Conservation (phyloP, 2,888 invertebrate genomes). For the Tipula vernalis region DNA sequence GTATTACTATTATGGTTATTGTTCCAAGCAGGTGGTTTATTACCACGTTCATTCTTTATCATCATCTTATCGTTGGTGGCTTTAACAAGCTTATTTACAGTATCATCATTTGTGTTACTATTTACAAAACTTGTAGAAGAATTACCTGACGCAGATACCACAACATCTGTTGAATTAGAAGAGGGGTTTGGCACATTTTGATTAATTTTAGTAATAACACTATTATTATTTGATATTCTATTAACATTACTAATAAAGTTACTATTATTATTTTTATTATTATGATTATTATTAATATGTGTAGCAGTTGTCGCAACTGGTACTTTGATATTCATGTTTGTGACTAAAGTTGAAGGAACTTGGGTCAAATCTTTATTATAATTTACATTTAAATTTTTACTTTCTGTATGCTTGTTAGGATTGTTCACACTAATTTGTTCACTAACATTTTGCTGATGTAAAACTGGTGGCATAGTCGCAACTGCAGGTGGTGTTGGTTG, state of each 20-base stretch:
- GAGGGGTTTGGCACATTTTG: constrained; percentile 21
- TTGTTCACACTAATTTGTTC: background rate
- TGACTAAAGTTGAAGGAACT: constrained; percentile 9
- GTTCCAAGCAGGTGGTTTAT: constrained; percentile 11
- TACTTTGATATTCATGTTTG: constrained; percentile 6
- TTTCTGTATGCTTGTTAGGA: background rate
- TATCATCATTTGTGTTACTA: constrained; percentile 13
- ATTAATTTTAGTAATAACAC: constrained; percentile 15
- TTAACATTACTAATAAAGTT: constrained; percentile 9
- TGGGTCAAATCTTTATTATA: constrained; percentile 6
- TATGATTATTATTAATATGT: background rate
- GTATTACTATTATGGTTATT: constrained; percentile 4
- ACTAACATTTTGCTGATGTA: constrained; percentile 1
- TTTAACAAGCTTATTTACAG: constrained; percentile 12
- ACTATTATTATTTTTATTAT: constrained; percentile 4
- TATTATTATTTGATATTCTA: constrained; percentile 10
- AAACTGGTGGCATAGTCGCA: background rate
- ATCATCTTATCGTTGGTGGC: constrained; percentile 13
- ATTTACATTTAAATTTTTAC: background rate
- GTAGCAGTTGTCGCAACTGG: background rate
- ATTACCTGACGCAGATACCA: background rate
- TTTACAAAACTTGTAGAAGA: constrained; percentile 10
- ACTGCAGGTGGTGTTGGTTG: background rate
- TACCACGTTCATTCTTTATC: constrained; percentile 12
- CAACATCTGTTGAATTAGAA: background rate